These are phyloP conservation scores for Oncopodura yosiiana DNA, from an alignment of 1,140 invertebrate species.

Conservation along the genomic window DNA sequence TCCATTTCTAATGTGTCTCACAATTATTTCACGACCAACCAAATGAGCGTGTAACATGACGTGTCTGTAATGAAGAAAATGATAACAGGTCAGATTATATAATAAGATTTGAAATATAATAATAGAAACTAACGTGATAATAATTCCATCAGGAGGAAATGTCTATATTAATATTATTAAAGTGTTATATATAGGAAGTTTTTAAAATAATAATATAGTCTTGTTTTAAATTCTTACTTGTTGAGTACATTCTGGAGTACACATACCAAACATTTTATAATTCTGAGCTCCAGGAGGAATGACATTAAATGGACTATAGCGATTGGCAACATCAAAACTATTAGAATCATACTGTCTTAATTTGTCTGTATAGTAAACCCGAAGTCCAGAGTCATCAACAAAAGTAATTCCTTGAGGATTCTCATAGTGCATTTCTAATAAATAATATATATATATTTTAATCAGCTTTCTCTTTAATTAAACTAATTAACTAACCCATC, in stretches of 20 bases:
- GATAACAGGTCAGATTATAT: no score
- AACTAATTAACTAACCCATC: constrained; percentile 62
- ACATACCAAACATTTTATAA: constrained; percentile 67
- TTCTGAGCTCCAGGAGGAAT: constrained; percentile 63
- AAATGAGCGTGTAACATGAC: constrained; percentile 68
- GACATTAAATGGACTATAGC: constrained; percentile 64
- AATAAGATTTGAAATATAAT: no score
- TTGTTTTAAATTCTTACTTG: no score
- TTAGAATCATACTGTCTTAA: constrained; percentile 64
- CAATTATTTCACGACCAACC: constrained; percentile 62
- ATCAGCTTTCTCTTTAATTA: constrained; percentile 52
- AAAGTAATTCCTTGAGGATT: constrained; percentile 56
- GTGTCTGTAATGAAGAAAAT: no score
- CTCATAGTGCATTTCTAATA: constrained; percentile 82
- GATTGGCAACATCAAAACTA: constrained; percentile 66
- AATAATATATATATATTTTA: constrained; percentile 68
- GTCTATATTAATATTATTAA: no score
- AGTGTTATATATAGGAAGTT: no score
- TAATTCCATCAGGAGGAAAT: constrained; percentile 8
- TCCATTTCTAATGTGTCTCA: constrained; percentile 66
- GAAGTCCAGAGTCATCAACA: constrained; percentile 66
- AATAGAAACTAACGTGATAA: no score
- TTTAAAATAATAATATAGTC: no score
- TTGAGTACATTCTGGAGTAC: constrained; percentile 65
- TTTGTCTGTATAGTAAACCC: constrained; percentile 62